Evolutionary conservation across 2,797 vertebrate species (phyloP).

Genomic region (Syngnathus acus): DNA sequence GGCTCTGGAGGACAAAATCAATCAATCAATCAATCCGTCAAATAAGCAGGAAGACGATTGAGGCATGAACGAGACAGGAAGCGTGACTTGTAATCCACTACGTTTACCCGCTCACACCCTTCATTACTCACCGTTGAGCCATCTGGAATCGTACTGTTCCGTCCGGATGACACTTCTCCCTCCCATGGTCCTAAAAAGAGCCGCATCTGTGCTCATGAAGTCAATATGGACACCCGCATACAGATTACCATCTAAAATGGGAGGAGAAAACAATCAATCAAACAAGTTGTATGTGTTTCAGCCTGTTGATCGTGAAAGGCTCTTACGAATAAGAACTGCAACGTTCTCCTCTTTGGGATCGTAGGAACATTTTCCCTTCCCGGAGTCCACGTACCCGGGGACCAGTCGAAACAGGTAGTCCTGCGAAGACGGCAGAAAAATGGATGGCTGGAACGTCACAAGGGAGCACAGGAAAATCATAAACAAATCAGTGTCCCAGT

Average conservation of each 20-base stretch:
- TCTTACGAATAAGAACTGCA: slow-evolving; percentile 74
- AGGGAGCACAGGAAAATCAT: slow-evolving; percentile 41
- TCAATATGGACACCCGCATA: slow-evolving; percentile 78
- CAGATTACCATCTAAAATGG: slow-evolving; percentile 71
- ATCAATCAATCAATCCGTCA: neutral
- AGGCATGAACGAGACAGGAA: slow-evolving; percentile 40
- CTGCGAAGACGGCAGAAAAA: slow-evolving; percentile 55
- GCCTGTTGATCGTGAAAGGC: neutral
- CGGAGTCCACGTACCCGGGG: slow-evolving; percentile 73
- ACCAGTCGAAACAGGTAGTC: slow-evolving; percentile 81
- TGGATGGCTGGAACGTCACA: slow-evolving; percentile 39
- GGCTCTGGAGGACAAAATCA: slow-evolving; percentile 63
- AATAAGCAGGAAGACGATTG: slow-evolving; percentile 29
- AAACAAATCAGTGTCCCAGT: slow-evolving; percentile 63
- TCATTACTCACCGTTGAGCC: slow-evolving; percentile 74
- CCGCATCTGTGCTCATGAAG: slow-evolving; percentile 78
- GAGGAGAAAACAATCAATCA: neutral
- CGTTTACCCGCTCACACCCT: slow-evolving; percentile 40
- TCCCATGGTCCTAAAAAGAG: slow-evolving; percentile 77
- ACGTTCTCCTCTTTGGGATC: slow-evolving; percentile 79
- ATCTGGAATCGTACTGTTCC: slow-evolving; percentile 77
- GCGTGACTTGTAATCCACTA: slow-evolving; percentile 45
- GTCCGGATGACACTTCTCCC: slow-evolving; percentile 71
- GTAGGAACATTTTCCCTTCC: slow-evolving; percentile 81
- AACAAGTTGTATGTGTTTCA: neutral